A percentile compares a stretch with the other conserved stretches of the same genome.
Conservation (phyloP, 2,113 vertebrate genomes). For the Steatornis caripensis region DNA sequence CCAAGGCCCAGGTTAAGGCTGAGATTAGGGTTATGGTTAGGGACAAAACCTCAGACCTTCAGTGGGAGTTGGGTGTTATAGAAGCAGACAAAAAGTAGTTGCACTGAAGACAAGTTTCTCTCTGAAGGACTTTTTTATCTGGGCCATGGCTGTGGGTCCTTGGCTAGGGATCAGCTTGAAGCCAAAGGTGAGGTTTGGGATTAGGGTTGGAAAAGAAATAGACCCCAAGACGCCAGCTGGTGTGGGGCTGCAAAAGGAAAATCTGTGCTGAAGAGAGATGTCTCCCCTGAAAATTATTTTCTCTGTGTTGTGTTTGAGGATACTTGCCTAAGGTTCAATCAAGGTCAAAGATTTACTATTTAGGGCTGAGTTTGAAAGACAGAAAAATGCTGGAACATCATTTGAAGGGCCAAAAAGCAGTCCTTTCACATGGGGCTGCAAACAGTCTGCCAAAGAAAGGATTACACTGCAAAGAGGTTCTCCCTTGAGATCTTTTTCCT, state of each 20-base stretch:
- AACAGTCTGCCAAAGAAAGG: background rate
- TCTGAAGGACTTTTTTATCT: background rate
- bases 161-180: background rate
- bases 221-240: background rate
- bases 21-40: background rate
- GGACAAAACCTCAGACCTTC: background rate
- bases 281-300: background rate
- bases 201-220: background rate
- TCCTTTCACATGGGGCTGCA: background rate
- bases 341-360: background rate
- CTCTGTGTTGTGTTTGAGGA: background rate
- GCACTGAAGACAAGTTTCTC: background rate
- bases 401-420: background rate
- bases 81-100: background rate
- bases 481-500: background rate
- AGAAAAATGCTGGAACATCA: background rate
- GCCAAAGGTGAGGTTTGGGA: background rate
- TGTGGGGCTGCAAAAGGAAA: background rate
- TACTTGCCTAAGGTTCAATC: background rate
- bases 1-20: background rate
- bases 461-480: background rate
- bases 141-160: background rate
- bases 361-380: background rate
- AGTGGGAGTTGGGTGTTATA: background rate
- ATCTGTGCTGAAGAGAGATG: background rate